phyloP scores from a whole-genome alignment of 2,797 vertebrate species.

The Melanotaenia maccullochi region DNA sequence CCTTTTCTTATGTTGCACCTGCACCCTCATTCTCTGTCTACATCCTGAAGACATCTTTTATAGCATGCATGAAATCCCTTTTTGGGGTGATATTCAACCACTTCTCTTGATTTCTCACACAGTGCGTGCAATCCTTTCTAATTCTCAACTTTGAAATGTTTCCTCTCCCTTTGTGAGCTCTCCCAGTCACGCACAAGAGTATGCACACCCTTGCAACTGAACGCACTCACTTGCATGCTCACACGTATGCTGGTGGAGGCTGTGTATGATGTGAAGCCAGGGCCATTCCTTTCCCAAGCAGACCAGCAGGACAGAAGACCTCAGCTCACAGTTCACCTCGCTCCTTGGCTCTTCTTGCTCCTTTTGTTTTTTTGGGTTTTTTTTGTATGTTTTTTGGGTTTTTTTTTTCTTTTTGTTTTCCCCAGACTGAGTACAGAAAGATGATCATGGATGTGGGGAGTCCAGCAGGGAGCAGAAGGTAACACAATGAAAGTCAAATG shows the following conservation, averaged over 20 bases:
- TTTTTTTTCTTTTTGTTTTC: neutral
- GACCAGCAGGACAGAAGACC: constrained; percentile 47
- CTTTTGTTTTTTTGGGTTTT: constrained; percentile 13
- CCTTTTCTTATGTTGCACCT: constrained; percentile 26
- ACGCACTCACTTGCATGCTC: constrained; percentile 42
- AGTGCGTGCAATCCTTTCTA: constrained; percentile 36
- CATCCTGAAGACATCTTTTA: constrained; percentile 34
- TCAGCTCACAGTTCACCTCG: constrained; percentile 34
- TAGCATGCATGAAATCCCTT: constrained; percentile 21
- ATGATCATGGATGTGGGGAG: constrained; percentile 44
- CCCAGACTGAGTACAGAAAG: constrained; percentile 19
- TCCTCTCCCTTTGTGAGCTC: constrained; percentile 26
- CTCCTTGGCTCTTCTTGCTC: constrained; percentile 9
- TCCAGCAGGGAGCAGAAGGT: constrained; percentile 3
- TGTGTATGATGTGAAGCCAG: constrained; percentile 67
- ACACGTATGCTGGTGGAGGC: constrained; percentile 53
- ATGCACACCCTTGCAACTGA: constrained; percentile 25
- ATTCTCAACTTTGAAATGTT: constrained; percentile 53
- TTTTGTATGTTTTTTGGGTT: too few species aligned
- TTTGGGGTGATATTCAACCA: constrained; percentile 11
- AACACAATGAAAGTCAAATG: constrained; percentile 23
- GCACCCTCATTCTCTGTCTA: constrained; percentile 18
- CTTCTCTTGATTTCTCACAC: constrained; percentile 34
- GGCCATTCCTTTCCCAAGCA: constrained; percentile 63
- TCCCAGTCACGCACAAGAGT: constrained; percentile 45